A percentile compares a stretch with the other conserved stretches of the same genome.
Conservation (phyloP, 2,888 invertebrate species). For the Lumbricus terrestris region DNA sequence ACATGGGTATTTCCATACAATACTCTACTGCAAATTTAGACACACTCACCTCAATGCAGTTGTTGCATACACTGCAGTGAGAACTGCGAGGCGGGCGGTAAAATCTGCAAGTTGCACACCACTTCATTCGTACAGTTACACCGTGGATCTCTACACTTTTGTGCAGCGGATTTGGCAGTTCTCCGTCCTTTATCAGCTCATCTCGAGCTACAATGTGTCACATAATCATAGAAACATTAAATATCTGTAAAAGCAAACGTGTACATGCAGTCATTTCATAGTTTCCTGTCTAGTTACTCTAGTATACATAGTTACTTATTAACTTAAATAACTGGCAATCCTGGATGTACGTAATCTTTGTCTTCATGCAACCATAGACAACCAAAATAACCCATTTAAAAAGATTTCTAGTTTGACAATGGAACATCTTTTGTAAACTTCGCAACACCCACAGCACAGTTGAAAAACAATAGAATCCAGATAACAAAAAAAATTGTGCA, state of each 20-base stretch:
- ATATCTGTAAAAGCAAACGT: neutral
- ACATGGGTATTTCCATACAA: no score
- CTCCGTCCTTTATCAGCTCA: slow-evolving; percentile 75
- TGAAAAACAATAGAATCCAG: no score
- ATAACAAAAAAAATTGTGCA: no score
- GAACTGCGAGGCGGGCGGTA: slow-evolving; percentile 98
- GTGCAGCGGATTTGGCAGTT: slow-evolving; percentile 87
- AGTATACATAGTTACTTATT: no score
- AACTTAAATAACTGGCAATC: no score
- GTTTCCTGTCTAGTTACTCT: no score
- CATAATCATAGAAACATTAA: slow-evolving; percentile 5
- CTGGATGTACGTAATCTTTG: no score
- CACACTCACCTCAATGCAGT: slow-evolving; percentile 71
- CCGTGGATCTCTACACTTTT: slow-evolving; percentile 97
- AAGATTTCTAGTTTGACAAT: no score
- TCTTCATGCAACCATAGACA: no score
- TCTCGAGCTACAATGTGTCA: slow-evolving; percentile 50
- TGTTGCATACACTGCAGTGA: slow-evolving; percentile 98
- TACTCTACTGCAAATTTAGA: neutral
- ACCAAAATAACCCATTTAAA: no score
- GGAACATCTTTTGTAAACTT: no score
- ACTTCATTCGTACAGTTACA: slow-evolving; percentile 98
- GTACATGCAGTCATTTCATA: neutral
- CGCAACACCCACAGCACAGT: no score
- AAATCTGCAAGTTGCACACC: slow-evolving; percentile 99